phyloP scores from a whole-genome alignment of 92 coral and sea anemone species.

The Phymanthus crucifer region DNA sequence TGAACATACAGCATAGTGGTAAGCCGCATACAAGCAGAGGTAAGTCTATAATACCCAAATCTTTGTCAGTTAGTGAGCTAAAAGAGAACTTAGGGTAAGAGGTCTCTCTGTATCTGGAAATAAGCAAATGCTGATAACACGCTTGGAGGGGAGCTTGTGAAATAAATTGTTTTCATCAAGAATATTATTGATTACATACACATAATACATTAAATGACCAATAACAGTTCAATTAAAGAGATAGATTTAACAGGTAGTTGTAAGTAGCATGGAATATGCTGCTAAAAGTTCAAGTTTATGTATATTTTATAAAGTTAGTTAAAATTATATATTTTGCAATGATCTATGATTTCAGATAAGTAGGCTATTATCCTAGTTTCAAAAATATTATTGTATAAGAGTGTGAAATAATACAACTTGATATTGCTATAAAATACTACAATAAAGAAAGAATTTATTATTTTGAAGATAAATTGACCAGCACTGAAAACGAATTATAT shows the following conservation, averaged over 20 bases:
- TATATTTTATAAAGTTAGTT: too few relatives aligned
- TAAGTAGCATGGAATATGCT: background rate
- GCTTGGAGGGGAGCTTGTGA: slow-evolving; percentile 10
- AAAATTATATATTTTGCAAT: too few relatives aligned
- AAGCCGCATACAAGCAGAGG: background rate
- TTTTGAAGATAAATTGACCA: background rate
- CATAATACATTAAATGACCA: too few relatives aligned
- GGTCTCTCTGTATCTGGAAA: slow-evolving; percentile 6
- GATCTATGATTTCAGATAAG: background rate
- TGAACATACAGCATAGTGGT: slow-evolving; percentile 12
- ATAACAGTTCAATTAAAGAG: background rate
- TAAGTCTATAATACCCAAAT: slow-evolving; percentile 3
- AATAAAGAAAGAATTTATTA: background rate
- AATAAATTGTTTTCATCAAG: background rate
- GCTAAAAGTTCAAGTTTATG: background rate
- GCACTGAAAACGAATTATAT: background rate
- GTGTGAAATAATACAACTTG: too few relatives aligned
- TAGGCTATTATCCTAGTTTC: background rate
- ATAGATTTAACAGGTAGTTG: background rate
- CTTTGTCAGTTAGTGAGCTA: slow-evolving; percentile 1
- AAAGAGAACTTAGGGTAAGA: slow-evolving; percentile 9
- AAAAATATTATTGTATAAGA: background rate
- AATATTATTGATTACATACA: too few relatives aligned
- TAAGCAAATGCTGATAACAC: slow-evolving; percentile 1
- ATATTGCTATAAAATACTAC: too few relatives aligned